A percentile compares a stretch with the other conserved stretches of the same genome.
Evolutionary conservation across 2,797 vertebrate genomes (phyloP).

Genomic region (Pangasius larnaudii): DNA sequence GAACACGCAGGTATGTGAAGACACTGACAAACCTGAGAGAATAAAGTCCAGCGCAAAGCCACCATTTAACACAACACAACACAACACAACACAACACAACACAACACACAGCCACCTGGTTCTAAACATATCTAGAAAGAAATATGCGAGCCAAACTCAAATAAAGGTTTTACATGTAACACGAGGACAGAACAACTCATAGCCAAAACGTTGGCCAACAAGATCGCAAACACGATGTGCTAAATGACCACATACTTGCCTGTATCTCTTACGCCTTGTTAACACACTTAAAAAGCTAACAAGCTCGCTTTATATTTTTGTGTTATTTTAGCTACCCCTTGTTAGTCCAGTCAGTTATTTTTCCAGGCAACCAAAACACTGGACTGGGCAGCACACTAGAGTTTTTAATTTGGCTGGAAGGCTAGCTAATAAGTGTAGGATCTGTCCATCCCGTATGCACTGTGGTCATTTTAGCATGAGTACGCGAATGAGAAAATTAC

Average conservation of each 20-base stretch:
- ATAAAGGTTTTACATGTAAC: neutral
- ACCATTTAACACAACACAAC: neutral
- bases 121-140: neutral
- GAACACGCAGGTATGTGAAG: no score
- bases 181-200: neutral
- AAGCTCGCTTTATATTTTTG: neutral
- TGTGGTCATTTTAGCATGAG: no score
- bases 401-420: no score
- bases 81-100: neutral
- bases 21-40: neutral
- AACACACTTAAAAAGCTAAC: neutral
- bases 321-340: neutral
- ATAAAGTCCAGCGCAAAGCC: neutral
- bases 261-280: neutral
- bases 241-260: neutral
- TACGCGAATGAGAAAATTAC: neutral
- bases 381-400: no score
- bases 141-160: neutral
- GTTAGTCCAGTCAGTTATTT: neutral
- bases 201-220: neutral
- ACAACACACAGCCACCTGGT: no score
- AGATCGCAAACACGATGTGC: neutral
- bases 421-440: neutral
- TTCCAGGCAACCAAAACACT: neutral
- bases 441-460: neutral